Conservation (phyloP, 2,888 invertebrate genomes). For the Tinea semifulvella region DNA sequence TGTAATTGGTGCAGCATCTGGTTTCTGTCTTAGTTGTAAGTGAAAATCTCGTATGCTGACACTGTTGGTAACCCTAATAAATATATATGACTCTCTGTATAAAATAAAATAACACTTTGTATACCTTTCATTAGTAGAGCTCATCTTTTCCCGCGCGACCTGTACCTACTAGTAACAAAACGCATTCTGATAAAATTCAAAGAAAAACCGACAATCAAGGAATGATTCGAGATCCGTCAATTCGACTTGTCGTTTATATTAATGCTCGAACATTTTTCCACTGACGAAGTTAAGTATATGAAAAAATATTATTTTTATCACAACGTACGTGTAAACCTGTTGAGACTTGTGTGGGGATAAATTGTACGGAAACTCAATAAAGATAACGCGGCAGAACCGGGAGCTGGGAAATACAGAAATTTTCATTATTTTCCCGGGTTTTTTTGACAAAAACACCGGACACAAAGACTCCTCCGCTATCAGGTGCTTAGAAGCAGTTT, state of each 20-base stretch:
- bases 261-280: background rate
- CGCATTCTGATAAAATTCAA: too few species aligned
- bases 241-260: background rate
- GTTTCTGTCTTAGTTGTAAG: too few species aligned
- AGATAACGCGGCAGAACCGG: constrained; percentile 13
- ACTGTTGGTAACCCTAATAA: too few species aligned
- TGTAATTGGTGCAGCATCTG: too few species aligned
- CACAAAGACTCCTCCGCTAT: constrained; percentile 2
- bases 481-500: constrained; percentile 4
- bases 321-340: constrained; percentile 12
- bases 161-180: too few species aligned
- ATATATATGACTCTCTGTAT: too few species aligned
- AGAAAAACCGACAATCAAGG: background rate
- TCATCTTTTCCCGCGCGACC: too few species aligned
- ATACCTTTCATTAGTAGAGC: too few species aligned
- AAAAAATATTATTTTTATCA: constrained; percentile 11
- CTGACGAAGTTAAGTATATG: background rate
- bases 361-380: constrained; percentile 16
- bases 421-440: constrained; percentile 1
- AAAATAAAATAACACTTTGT: too few species aligned
- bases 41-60: too few species aligned
- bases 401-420: constrained; percentile 5
- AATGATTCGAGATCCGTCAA: background rate
- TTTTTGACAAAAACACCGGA: constrained; percentile 8
- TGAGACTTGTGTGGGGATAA: constrained; percentile 12